phyloP scores from a whole-genome alignment of 2,797 vertebrate species.

The Merluccius polli region DNA sequence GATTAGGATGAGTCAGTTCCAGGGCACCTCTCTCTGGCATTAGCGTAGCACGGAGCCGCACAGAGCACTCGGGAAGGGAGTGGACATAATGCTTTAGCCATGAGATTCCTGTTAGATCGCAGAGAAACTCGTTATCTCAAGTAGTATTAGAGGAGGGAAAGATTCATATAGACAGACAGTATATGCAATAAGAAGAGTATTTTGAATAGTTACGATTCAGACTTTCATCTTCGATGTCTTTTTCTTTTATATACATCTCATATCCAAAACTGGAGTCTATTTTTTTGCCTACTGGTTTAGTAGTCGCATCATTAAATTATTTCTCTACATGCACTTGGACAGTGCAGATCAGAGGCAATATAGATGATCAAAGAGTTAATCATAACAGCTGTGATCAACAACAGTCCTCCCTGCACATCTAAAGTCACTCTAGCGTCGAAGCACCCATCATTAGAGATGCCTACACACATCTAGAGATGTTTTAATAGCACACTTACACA shows the following conservation, averaged over 20 bases:
- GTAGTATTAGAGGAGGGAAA: neutral
- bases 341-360: constrained; percentile 5
- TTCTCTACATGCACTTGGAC: constrained; percentile 4
- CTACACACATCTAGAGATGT: neutral
- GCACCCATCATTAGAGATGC: constrained; percentile 9
- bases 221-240: constrained; percentile 12
- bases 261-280: neutral
- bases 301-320: neutral
- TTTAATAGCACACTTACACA: neutral
- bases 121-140: neutral
- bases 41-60: constrained; percentile 20
- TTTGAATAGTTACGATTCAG: constrained; percentile 37
- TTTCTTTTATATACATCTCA: constrained; percentile 11
- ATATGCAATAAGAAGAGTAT: too few species aligned
- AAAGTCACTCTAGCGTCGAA: constrained; percentile 6
- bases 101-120: constrained; percentile 7
- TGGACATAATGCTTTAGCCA: constrained; percentile 24
- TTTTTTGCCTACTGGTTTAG: neutral
- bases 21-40: constrained; percentile 25
- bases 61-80: neutral
- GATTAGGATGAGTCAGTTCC: constrained; percentile 7
- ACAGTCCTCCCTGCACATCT: constrained; percentile 2
- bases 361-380: neutral
- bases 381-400: neutral
- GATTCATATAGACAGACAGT: constrained; percentile 4